phyloP scores from a whole-genome alignment of 2,888 invertebrate genomes.

The Tenodera sinensis region DNA sequence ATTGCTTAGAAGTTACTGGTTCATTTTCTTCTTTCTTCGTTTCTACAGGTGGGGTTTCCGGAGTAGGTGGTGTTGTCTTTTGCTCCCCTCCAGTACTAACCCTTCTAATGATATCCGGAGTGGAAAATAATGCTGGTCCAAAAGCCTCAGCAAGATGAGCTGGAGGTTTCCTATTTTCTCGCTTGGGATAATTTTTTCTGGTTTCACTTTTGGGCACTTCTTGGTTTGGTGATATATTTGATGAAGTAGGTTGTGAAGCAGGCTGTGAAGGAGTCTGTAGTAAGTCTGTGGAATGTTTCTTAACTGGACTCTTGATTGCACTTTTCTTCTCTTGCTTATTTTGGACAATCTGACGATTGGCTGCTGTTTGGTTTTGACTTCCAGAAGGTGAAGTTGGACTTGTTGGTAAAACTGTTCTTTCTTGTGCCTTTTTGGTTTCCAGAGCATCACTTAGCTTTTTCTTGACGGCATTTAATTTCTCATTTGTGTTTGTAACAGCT shows the following conservation, averaged over 20 bases:
- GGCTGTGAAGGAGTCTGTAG: no score
- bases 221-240: slow-evolving; percentile 23
- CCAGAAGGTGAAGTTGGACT: slow-evolving; percentile 5
- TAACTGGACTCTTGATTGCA: slow-evolving; percentile 38
- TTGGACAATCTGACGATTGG: slow-evolving; percentile 35
- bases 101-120: slow-evolving; percentile 72
- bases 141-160: slow-evolving; percentile 53
- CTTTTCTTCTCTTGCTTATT: slow-evolving; percentile 39
- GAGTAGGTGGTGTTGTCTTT: not conserved
- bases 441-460: not conserved
- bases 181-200: slow-evolving; percentile 35
- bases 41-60: not conserved
- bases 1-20: not conserved
- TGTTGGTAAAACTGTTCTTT: slow-evolving; percentile 12
- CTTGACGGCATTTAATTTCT: not conserved
- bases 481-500: slow-evolving; percentile 4
- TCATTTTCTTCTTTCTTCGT: not conserved
- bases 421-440: slow-evolving; percentile 16
- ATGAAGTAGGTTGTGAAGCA: slow-evolving; percentile 32
- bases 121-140: slow-evolving; percentile 67
- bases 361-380: slow-evolving; percentile 15
- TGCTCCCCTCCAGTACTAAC: slow-evolving; percentile 42
- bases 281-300: not conserved
- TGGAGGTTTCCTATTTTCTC: slow-evolving; percentile 56
- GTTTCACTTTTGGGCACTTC: slow-evolving; percentile 20